phyloP scores from a whole-genome alignment of 2,113 vertebrate species.

The Telmatochromis brachygnathus region DNA sequence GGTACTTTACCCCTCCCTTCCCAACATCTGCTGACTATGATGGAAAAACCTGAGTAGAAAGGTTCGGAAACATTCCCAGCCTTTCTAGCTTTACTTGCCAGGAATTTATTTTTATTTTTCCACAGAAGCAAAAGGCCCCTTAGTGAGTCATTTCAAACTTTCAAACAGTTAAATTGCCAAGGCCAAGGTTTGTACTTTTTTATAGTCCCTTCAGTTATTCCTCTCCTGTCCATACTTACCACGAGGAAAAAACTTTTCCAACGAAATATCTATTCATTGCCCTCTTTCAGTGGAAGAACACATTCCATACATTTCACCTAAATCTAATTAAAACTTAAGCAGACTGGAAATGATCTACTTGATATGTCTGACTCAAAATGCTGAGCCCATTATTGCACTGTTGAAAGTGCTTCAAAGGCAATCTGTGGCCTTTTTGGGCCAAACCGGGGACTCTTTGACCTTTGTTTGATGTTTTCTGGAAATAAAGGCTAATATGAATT shows the following conservation, averaged over 20 bases:
- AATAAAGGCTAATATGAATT: background rate
- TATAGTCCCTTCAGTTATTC: background rate
- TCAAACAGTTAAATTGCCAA: background rate
- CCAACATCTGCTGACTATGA: background rate
- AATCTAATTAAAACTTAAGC: background rate
- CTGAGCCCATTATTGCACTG: background rate
- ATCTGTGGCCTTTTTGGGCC: background rate
- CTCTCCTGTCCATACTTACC: background rate
- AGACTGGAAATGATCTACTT: background rate
- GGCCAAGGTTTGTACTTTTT: background rate
- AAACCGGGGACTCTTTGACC: background rate
- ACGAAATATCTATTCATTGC: rapidly evolving
- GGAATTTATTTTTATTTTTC: background rate
- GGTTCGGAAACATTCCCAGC: background rate
- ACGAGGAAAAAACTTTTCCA: rapidly evolving
- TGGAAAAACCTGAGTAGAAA: background rate
- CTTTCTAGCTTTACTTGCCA: background rate
- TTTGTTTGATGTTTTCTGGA: background rate
- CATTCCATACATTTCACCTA: background rate
- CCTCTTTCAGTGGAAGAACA: background rate
- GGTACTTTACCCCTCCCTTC: background rate
- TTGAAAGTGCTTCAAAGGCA: background rate
- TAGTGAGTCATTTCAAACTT: background rate
- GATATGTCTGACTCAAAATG: background rate
- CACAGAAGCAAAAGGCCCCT: background rate